Percentiles rank a stretch among this genome's conserved stretches.
Conservation (phyloP, 2,888 invertebrate genomes). For the Protodeltote pygarga region DNA sequence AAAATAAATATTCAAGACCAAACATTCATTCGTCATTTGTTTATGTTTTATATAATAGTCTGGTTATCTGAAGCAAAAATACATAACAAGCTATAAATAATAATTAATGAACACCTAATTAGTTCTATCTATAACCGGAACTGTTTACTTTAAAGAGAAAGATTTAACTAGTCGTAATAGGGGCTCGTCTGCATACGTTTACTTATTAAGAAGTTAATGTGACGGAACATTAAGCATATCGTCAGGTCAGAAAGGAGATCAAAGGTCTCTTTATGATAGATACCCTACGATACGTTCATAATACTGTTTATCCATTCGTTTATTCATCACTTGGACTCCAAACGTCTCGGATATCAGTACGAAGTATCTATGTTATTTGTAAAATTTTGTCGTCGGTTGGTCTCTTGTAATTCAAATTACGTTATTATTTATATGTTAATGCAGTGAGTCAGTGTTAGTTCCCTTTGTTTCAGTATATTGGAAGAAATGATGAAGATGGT, state of each 20-base stretch:
- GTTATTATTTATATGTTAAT: conserved; percentile 50
- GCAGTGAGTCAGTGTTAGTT: conserved; percentile 28
- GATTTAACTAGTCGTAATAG: conserved; percentile 48
- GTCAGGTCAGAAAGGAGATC: conserved; percentile 58
- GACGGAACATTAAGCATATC: conserved; percentile 57
- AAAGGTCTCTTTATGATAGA: too few species aligned
- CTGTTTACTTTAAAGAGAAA: not conserved
- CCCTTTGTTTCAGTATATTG: conserved; percentile 77
- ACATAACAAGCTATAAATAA: conserved; percentile 6
- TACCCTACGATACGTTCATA: too few species aligned
- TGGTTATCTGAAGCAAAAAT: conserved; percentile 7
- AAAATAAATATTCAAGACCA: conserved; percentile 10
- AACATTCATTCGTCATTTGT: conserved; percentile 22
- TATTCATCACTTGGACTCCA: conserved; percentile 66
- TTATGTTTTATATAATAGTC: conserved; percentile 2
- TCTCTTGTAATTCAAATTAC: conserved; percentile 51
- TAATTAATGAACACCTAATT: conserved; percentile 9
- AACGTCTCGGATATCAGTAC: conserved; percentile 55
- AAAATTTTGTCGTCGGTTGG: conserved; percentile 61
- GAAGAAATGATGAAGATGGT: conserved; percentile 84
- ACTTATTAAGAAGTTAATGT: conserved; percentile 30
- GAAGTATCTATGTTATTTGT: conserved; percentile 58
- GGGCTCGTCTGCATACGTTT: conserved; percentile 68
- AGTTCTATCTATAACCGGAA: conserved; percentile 30
- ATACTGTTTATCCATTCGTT: conserved; percentile 64